Percentiles rank a stretch among this genome's conserved stretches.
These are phyloP conservation scores for Macquaria australasica DNA, from an alignment of 2,113 vertebrate genomes.

Conservation along the genomic window DNA sequence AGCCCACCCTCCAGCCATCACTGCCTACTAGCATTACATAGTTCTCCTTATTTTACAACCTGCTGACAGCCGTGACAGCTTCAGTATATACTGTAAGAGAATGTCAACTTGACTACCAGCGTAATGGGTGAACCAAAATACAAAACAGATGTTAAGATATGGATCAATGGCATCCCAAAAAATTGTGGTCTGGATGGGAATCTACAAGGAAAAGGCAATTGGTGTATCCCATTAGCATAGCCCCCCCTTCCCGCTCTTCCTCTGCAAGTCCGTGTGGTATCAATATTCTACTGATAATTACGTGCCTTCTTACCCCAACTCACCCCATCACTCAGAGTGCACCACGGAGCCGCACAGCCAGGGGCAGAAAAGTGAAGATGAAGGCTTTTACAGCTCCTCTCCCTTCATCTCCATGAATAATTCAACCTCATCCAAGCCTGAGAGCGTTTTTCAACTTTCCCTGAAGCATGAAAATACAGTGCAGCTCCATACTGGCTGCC, in stretches of 20 bases:
- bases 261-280: slow-evolving; percentile 7
- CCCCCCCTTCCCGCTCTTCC: neutral
- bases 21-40: neutral
- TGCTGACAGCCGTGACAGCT: slow-evolving; percentile 5
- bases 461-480: slow-evolving; percentile 66
- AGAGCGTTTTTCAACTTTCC: slow-evolving; percentile 61
- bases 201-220: neutral
- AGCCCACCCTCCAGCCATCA: no score
- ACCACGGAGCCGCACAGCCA: slow-evolving; percentile 36
- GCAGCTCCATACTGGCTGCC: slow-evolving; percentile 45
- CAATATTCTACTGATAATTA: slow-evolving; percentile 30
- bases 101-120: neutral
- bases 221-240: neutral
- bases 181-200: neutral
- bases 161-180: neutral
- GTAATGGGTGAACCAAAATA: neutral
- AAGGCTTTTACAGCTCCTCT: slow-evolving; percentile 69
- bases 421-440: slow-evolving; percentile 63
- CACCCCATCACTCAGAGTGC: slow-evolving; percentile 45
- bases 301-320: slow-evolving; percentile 43
- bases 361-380: slow-evolving; percentile 59
- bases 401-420: slow-evolving; percentile 68
- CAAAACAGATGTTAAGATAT: slow-evolving; percentile 19
- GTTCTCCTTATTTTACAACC: neutral
- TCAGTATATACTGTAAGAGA: neutral